Evolutionary conservation across 2,797 vertebrate species (phyloP).

Genomic region (Champsocephalus gunnari): DNA sequence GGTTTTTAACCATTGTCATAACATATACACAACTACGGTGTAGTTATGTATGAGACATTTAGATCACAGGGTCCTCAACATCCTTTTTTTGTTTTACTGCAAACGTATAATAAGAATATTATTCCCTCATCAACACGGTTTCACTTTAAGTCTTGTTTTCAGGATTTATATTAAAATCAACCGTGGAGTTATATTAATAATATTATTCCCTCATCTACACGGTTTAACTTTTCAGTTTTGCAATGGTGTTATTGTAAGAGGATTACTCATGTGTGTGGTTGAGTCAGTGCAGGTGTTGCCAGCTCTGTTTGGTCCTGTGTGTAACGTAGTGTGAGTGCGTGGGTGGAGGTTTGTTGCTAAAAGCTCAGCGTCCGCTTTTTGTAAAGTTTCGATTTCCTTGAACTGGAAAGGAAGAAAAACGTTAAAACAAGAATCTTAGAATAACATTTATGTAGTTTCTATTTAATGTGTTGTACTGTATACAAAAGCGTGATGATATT

Average conservation of each 20-base stretch:
- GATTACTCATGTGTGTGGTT: constrained; percentile 18
- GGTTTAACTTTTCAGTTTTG: constrained; percentile 34
- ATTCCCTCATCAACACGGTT: neutral
- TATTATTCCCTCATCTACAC: neutral
- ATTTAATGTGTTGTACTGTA: neutral
- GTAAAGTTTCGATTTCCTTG: constrained; percentile 17
- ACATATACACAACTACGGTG: too few relatives aligned
- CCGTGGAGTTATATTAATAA: neutral
- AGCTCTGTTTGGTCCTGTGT: constrained; percentile 36
- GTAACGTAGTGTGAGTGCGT: constrained; percentile 11
- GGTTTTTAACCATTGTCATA: too few relatives aligned
- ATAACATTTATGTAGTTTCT: neutral
- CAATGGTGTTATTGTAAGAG: neutral
- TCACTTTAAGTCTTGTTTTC: neutral
- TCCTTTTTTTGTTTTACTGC: too few relatives aligned
- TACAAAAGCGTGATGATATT: neutral
- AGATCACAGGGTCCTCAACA: too few relatives aligned
- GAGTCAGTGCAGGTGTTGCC: constrained; percentile 34
- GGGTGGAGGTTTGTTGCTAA: constrained; percentile 39
- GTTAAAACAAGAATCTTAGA: neutral
- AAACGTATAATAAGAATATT: too few relatives aligned
- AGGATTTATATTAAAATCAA: neutral
- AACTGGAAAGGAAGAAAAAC: neutral
- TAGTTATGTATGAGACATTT: too few relatives aligned
- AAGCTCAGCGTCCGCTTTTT: constrained; percentile 10